These are phyloP conservation scores for Heteromyza rotundicornis DNA, from an alignment of 2,888 invertebrate genomes.

Conservation along the genomic window DNA sequence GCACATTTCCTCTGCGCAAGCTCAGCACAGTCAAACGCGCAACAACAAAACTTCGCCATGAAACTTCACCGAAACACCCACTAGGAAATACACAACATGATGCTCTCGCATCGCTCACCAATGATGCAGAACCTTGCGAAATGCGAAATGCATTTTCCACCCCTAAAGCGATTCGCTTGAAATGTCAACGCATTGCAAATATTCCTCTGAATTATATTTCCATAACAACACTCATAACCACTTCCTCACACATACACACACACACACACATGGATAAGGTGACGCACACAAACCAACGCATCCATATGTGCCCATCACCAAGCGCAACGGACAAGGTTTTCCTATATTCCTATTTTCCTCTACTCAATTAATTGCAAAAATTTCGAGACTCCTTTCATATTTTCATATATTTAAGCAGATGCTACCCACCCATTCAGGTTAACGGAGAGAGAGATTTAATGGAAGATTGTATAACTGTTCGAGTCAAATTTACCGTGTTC, in stretches of 20 bases:
- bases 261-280: not conserved
- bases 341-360: too few species aligned
- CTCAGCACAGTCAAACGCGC: constrained; percentile 31
- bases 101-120: constrained; percentile 7
- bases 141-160: constrained; percentile 31
- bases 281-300: too few species aligned
- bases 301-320: too few species aligned
- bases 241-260: not conserved
- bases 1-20: constrained; percentile 36
- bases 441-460: too few species aligned
- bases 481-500: too few species aligned
- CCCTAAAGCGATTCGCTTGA: constrained; percentile 24
- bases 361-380: too few species aligned
- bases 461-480: too few species aligned
- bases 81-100: constrained; percentile 31
- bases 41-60: not conserved
- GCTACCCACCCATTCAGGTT: too few species aligned
- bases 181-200: not conserved
- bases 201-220: not conserved
- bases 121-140: constrained; percentile 16
- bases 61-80: constrained; percentile 21
- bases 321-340: too few species aligned
- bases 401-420: too few species aligned
- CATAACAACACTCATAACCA: constrained; percentile 12
- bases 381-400: too few species aligned